Evolutionary conservation across 30 jellyfish, hydroid and myxozoan species (phyloP), one percentile per base, ranked within the genome.

Genomic region (Hydractinia symbiolongicarpus): DNA sequence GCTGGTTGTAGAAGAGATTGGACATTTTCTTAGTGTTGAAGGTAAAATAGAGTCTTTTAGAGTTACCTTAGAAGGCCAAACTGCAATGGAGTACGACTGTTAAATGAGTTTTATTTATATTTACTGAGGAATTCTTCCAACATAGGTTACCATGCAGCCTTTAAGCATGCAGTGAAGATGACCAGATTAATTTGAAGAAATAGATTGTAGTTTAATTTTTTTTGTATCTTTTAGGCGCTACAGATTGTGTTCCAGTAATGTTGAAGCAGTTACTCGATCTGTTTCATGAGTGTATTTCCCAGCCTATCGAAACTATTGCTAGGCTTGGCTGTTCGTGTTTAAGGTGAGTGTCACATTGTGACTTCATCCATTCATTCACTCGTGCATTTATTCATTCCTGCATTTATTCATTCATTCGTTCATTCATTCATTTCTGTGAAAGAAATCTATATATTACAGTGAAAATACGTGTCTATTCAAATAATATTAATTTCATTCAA

Each of bases 301-400:
- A 93, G 68, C 98, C 96, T 5, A 61, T 81, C 60, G 98, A 93
- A 55, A 96, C 96, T 6, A 88, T 93, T 67, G 98, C 98, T 55
- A 81, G 98, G 72, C 67, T 88, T 11, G 98, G 98, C 10, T 93
- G 98, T 73, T 93, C 98, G 0, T 93, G 98, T 67, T 73, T 93
- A 7, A 77, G 98, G 98, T 93, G 66, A 51, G 85, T 17, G 2
- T 30, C 44, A 30, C 44, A 30, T 30, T 30, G 44, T 30, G 44
- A 30, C 44, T n/a, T n/a, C n/a, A n/a, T n/a, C n/a, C n/a, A n/a
- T n/a, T n/a, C n/a, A n/a, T n/a, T n/a, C n/a, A n/a, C n/a, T n/a
- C n/a, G n/a, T n/a, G n/a, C n/a, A n/a, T n/a, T n/a, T n/a, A n/a
- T n/a, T n/a, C n/a, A n/a, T n/a, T n/a, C n/a, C n/a, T n/a, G n/a